phyloP scores from a whole-genome alignment of 2,888 invertebrate genomes.

The Toxonevra muliebris region DNA sequence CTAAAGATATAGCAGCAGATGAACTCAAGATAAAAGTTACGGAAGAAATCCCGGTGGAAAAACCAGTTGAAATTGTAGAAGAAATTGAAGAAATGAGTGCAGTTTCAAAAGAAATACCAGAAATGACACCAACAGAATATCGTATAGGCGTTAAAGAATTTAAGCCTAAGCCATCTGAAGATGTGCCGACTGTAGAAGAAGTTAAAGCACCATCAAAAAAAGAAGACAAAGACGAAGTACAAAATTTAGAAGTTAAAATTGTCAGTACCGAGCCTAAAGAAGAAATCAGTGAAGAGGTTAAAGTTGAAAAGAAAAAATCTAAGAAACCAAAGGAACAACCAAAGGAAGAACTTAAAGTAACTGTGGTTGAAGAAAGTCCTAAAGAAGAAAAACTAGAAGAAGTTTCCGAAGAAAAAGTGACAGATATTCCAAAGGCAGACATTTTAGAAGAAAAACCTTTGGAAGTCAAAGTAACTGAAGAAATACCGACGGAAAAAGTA shows the following conservation, averaged over 20 bases:
- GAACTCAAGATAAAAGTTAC: slow-evolving; percentile 41
- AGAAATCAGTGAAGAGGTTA: slow-evolving; percentile 41
- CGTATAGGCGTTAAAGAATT: slow-evolving; percentile 52
- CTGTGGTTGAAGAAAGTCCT: slow-evolving; percentile 25
- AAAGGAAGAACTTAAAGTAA: slow-evolving; percentile 52
- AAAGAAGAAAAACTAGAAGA: slow-evolving; percentile 47
- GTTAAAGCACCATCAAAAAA: slow-evolving; percentile 38
- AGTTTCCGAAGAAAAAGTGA: slow-evolving; percentile 39
- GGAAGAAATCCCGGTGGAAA: slow-evolving; percentile 45
- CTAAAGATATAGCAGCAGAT: slow-evolving; percentile 40
- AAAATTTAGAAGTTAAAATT: slow-evolving; percentile 50
- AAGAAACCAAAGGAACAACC: slow-evolving; percentile 38
- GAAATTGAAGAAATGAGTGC: slow-evolving; percentile 37
- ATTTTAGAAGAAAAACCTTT: slow-evolving; percentile 42
- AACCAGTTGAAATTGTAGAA: slow-evolving; percentile 41
- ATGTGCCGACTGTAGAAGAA: slow-evolving; percentile 47
- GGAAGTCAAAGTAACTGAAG: slow-evolving; percentile 19
- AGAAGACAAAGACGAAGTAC: slow-evolving; percentile 39
- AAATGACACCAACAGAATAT: slow-evolving; percentile 45
- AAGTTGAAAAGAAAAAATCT: slow-evolving; percentile 38
- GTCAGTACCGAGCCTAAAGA: slow-evolving; percentile 52
- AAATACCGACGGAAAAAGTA: slow-evolving; percentile 31
- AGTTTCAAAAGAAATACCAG: slow-evolving; percentile 32
- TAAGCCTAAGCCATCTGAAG: slow-evolving; percentile 40
- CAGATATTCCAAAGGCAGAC: slow-evolving; percentile 21